Base-by-base conservation (phyloP, 2,888 invertebrate species). In the Acrobasis repandana region DNA sequence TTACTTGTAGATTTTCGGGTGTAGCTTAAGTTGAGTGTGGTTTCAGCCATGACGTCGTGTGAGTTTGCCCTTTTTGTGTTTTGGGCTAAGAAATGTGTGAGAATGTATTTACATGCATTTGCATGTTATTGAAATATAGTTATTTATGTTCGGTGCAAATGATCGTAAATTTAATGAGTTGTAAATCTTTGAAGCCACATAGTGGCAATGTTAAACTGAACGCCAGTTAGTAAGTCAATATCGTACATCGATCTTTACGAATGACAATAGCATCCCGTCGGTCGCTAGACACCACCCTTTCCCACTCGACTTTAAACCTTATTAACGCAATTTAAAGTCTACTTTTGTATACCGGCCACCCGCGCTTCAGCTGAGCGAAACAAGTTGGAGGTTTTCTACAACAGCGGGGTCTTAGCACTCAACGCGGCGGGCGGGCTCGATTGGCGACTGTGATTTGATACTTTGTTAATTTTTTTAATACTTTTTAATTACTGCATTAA, bases 1-100 rank as follows among this genome's bases (percentile, higher is more conserved):
- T 61, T 56, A 54, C 52, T 10, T 34, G 10, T 52, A 52, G 52
- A 52, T 52, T 5, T 48, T 57, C 20, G 60, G 57, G 63, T 61
- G 58, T 61, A 61, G 60, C 20, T n/a, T 52, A 56, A 58, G 51
- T 56, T 28, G n/a, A 47, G 28, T 48, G 57, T 47, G 10, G 28
- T 28, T 11, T 9, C 36, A 18, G 34, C 10, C 9, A n/a, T 18
- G 52, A 43, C 38, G 28, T 51, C n/a, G 34, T 51, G 34, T 51
- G n/a, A 11, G 50, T 14, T 28, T 50, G 14, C 14, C 15, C 34
- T 58, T 58, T 48, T 49, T 48, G 47, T 48, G 34, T 58, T 28
- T 15, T 34, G 15, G 10, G 50, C 28, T 34, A 33, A 15, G 48
- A 46, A n/a, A 56, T 20, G 9, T 14, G 5, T 20, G 28, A 11